Base-by-base conservation (phyloP, 2,113 vertebrate genomes). In the Siphamia tubifer region DNA sequence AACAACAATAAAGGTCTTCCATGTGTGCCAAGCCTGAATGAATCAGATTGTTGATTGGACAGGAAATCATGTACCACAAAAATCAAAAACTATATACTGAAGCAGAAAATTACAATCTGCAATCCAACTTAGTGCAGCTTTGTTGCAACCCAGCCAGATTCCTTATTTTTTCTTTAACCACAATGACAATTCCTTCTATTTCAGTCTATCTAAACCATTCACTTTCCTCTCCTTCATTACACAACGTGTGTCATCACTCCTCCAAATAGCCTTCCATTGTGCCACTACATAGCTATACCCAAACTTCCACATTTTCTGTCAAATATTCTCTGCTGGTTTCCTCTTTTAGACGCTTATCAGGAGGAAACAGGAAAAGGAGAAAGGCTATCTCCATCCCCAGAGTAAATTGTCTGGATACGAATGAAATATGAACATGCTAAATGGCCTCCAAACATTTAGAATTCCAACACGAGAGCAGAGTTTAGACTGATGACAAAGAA, bases 281-380 rank as follows among this genome's bases (percentile, higher is more conserved):
- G 31, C 5, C 24, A 60, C 42, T 48, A 58, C 56, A 48, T 39
- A 32, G 58, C 66, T 54, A 34, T 2, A 39, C 43, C 4, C 42
- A 52, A 43, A 56, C 60, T 23, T 67, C 61, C 43, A 51, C 47
- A 47, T 69, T 72, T 84, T 65, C 68, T 76, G 45, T 78, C 74
- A 75, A 19, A 49, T 44, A 17, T 72, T 38, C 68, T 79, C 61
- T 61, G 0, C 15, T 23, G 47, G 23, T 64, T 30, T 68, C 48
- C 20, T 3, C 32, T 65, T 77, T 49, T 58, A 15, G 38, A 8
- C 11, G 19, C 77, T 85, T 79, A 82, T 86, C 64, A 38, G 48
- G 31, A 55, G 71, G 85, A 81, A 86, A 47, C 57, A 80, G 83
- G 75, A 82, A 85, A 43, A 57, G 34, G 56, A 75, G 62, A 74